phyloP scores from a whole-genome alignment of 2,888 invertebrate species.

The Lepetodrilus schrolli region DNA sequence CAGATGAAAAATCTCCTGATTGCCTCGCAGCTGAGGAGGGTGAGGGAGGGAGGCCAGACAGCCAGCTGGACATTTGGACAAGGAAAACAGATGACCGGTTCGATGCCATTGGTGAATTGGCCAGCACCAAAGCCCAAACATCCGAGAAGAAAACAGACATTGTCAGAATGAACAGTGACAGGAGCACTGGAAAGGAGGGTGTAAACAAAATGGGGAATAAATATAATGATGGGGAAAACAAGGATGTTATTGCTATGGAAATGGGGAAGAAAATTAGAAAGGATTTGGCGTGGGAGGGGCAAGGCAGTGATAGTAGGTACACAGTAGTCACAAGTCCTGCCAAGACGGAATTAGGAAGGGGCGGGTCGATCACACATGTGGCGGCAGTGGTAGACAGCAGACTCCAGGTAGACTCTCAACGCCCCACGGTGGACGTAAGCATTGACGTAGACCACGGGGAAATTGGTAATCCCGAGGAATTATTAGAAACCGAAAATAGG shows the following conservation, averaged over 20 bases:
- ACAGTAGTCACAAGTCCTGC: not conserved
- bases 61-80: not conserved
- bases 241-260: not conserved
- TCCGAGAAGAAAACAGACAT: too few species aligned
- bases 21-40: not conserved
- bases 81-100: conserved; percentile 15
- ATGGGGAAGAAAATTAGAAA: not conserved
- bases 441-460: not conserved
- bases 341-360: conserved; percentile 1
- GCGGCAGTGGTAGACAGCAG: not conserved
- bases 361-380: not conserved
- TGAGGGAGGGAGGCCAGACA: not conserved
- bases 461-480: conserved; percentile 8
- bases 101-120: too few species aligned
- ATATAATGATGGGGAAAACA: not conserved
- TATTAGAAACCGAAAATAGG: conserved; percentile 20
- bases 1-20: not conserved
- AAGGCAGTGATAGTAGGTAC: not conserved
- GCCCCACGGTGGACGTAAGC: not conserved
- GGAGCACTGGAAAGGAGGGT: not conserved
- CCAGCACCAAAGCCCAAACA: too few species aligned
- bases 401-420: not conserved
- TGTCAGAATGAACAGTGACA: not conserved
- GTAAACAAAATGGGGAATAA: not conserved
- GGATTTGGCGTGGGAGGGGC: not conserved